phyloP scores from a whole-genome alignment of 2,113 vertebrate species.

The Trematomus loennbergii region DNA sequence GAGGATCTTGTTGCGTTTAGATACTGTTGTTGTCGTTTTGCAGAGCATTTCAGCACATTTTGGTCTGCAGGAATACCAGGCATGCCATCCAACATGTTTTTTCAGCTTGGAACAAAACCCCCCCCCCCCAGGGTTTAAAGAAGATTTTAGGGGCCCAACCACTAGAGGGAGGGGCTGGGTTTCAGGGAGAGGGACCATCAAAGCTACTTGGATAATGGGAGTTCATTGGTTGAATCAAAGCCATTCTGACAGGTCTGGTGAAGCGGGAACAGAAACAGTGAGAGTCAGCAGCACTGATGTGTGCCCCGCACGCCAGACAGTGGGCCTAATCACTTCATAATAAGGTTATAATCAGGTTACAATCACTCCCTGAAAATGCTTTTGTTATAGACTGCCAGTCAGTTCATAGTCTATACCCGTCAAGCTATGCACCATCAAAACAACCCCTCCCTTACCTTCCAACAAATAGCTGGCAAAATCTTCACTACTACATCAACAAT shows the following conservation, averaged over 20 bases:
- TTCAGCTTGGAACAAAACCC: slow-evolving; percentile 62
- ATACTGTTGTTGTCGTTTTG: slow-evolving; percentile 1
- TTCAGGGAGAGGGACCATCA: slow-evolving; percentile 50
- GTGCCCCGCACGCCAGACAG: slow-evolving; percentile 63
- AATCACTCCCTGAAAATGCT: slow-evolving; percentile 72
- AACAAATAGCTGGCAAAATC: not conserved
- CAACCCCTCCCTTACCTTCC: slow-evolving; percentile 32
- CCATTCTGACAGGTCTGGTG: slow-evolving; percentile 75
- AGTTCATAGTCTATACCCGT: slow-evolving; percentile 19
- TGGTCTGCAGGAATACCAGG: slow-evolving; percentile 50
- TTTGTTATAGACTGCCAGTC: slow-evolving; percentile 63
- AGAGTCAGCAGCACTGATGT: slow-evolving; percentile 74
- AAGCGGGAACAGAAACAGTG: slow-evolving; percentile 70
- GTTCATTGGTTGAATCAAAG: slow-evolving; percentile 74
- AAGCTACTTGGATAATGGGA: slow-evolving; percentile 74
- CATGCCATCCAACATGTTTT: slow-evolving; percentile 67
- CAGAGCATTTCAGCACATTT: slow-evolving; percentile 13
- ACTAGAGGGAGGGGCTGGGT: slow-evolving; percentile 36
- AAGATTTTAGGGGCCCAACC: slow-evolving; percentile 45
- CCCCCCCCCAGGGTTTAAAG: slow-evolving; percentile 35
- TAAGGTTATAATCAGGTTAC: slow-evolving; percentile 74
- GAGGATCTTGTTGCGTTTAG: not conserved
- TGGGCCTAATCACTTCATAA: slow-evolving; percentile 75
- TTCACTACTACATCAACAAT: not conserved
- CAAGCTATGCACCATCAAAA: slow-evolving; percentile 52